Evolutionary conservation across 2,888 invertebrate species (phyloP), one percentile per base, ranked within the genome.

Genomic region (Agonum fuliginosum): DNA sequence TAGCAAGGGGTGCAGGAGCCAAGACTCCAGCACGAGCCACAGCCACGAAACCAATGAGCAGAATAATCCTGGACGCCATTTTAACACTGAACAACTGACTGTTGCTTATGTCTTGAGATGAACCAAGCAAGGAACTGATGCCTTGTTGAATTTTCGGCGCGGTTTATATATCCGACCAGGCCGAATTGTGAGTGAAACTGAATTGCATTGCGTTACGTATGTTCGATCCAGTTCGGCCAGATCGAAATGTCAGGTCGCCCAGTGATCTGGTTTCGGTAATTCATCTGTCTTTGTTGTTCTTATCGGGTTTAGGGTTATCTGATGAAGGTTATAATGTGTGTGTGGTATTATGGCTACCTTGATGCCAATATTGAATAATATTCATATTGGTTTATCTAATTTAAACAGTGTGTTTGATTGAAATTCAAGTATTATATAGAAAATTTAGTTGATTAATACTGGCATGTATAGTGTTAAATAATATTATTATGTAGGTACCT

Each of bases 11-110:
- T 6, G 70, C 70, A 24, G 77, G 70, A 12, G 58, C 70, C n/a
- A 58, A 79, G 87, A 79, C 46, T 17, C 81, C 81, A 76, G 82
- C 83, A 34, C 78, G 78, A 14, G 81, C 81, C 14, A 79, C 78
- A 20, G 81, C 80, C 70, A 81, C 80, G n/a, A 82, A 48, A 34
- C 81, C 81, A 30, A 79, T 78, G 46, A 82, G 72, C 14, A 73
- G 34, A 65, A 58, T 20, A 69, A 78, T 51, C 27, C 54, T 58
- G 78, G 73, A 78, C 30, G 78, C 78, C 78, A 78, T 78, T 58
- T 41, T 67, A 43, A n/a, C 37, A 46, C 43, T 70, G 12, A 30
- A 71, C 30, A 69, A 71, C 19, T 30, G 58, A 10, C 20, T 34
- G 51, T 19, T 71, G 43, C 10, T 3, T 19, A 19, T 67, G 74